Evolutionary conservation across 1,140 invertebrate species (phyloP), one percentile per base, ranked within the genome.

Genomic region (Leptinotarsa lineolata): DNA sequence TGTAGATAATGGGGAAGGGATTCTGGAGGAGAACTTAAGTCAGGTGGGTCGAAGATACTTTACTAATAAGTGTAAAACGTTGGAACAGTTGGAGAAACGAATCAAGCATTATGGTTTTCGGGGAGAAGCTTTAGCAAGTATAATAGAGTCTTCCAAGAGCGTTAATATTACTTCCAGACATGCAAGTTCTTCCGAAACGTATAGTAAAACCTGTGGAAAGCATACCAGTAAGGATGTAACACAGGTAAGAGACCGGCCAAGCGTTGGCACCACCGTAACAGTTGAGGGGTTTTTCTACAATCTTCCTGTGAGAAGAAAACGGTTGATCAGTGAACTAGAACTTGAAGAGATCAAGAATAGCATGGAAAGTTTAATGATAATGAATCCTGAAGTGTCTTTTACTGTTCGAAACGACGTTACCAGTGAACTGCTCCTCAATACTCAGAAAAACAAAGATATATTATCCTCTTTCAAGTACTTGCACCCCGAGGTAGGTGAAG

Each of bases 1-100:
- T 12, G 85, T 91, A 59, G 91, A 92, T 77, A 91, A 92, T 86
- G 91, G 91, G 4, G 66, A 70, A 75, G 91, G 91, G 22, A 88
- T 92, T 44, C 73, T 79, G 12, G 74, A 81, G 69, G 74, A 81
- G 48, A 86, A 91, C 79, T 82, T 91, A 74, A 76, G 86, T 45
- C 69, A 85, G 20, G 74, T 91, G 61, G 91, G 89, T 46, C 81
- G 84, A 74, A 88, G 88, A 76, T 88, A 91, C 82, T 82, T 86
- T 48, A 91, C 91, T 2, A 92, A 89, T 80, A 92, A 91, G 83
- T 89, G 87, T 79, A 81, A 86, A 66, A 81, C 84, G 70, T 70
- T 89, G 1, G 76, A 81, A 66, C 86, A 88, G 68, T 81, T 90
- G 8, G 82, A 86, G 77, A 83, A 85, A 66, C 85, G 85, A 72